These are phyloP conservation scores for Meiosimyza decipiens DNA, from an alignment of 2,888 invertebrate species.

Conservation along the genomic window DNA sequence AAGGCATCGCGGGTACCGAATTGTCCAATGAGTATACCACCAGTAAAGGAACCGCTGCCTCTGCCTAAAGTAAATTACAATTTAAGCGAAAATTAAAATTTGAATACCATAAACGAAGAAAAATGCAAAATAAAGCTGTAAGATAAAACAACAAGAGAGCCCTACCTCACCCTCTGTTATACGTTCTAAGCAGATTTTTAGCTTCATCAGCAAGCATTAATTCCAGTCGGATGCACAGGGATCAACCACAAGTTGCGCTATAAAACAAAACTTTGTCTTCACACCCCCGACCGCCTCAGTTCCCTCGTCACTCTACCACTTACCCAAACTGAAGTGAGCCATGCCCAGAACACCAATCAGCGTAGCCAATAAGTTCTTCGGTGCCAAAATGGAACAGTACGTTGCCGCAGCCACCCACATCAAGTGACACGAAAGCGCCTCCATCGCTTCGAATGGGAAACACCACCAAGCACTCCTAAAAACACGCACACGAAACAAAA, in stretches of 20 bases:
- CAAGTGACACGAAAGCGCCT: conserved; percentile 84
- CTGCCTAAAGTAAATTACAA: conserved; percentile 69
- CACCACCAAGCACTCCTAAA: conserved; percentile 87
- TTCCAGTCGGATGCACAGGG: neutral
- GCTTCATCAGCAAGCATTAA: neutral
- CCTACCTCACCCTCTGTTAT: too few relatives aligned
- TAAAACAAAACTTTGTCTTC: conserved; percentile 1
- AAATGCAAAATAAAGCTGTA: neutral
- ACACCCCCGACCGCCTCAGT: too few relatives aligned
- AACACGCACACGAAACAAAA: conserved; percentile 24
- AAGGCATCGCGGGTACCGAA: conserved; percentile 83
- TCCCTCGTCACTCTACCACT: conserved; percentile 43
- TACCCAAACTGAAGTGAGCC: conserved; percentile 84
- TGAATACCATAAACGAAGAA: neutral
- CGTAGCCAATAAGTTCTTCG: conserved; percentile 84
- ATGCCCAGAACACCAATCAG: conserved; percentile 88
- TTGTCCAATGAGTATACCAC: conserved; percentile 80
- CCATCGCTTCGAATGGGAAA: conserved; percentile 88
- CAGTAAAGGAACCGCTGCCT: conserved; percentile 84
- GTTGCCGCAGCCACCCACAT: conserved; percentile 94
- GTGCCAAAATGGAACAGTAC: conserved; percentile 86
- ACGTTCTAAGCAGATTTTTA: neutral
- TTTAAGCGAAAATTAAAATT: neutral
- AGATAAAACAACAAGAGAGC: too few relatives aligned
- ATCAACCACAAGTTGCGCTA: conserved; percentile 5